Conservation (phyloP, 1,140 invertebrate species). For the Cyclina sinensis region DNA sequence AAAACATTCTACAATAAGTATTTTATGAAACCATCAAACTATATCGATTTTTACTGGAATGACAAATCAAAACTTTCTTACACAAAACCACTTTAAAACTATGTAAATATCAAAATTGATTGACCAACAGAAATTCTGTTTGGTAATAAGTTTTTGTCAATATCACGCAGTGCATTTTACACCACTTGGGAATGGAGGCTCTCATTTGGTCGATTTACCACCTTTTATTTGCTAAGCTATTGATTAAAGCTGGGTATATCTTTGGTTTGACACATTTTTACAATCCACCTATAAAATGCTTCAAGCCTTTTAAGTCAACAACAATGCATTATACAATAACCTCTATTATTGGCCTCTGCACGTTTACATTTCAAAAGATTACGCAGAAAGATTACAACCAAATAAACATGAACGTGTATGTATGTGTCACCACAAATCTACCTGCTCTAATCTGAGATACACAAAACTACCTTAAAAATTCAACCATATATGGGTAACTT, state of each 20-base stretch:
- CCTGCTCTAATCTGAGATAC: constrained; percentile 1
- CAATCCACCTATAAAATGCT: constrained; percentile 57
- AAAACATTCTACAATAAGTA: no score
- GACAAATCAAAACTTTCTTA: no score
- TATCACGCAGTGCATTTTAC: constrained; percentile 47
- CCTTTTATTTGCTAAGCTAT: constrained; percentile 52
- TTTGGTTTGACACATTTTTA: constrained; percentile 47
- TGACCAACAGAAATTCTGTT: not conserved
- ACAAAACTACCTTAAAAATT: not conserved
- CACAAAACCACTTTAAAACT: no score
- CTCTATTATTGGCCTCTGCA: constrained; percentile 59
- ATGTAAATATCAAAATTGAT: not conserved
- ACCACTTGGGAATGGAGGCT: not conserved
- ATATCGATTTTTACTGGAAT: no score
- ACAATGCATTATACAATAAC: constrained; percentile 48
- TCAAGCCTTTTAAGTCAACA: constrained; percentile 39
- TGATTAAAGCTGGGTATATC: constrained; percentile 45
- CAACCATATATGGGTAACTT: not conserved
- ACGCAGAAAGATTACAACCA: constrained; percentile 25
- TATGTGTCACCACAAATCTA: not conserved
- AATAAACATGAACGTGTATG: constrained; percentile 12
- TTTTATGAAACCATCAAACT: no score
- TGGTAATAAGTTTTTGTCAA: constrained; percentile 7
- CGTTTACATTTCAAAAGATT: constrained; percentile 50
- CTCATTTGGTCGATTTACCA: not conserved